phyloP scores from a whole-genome alignment of 2,113 vertebrate genomes.

The Theristicus caerulescens region DNA sequence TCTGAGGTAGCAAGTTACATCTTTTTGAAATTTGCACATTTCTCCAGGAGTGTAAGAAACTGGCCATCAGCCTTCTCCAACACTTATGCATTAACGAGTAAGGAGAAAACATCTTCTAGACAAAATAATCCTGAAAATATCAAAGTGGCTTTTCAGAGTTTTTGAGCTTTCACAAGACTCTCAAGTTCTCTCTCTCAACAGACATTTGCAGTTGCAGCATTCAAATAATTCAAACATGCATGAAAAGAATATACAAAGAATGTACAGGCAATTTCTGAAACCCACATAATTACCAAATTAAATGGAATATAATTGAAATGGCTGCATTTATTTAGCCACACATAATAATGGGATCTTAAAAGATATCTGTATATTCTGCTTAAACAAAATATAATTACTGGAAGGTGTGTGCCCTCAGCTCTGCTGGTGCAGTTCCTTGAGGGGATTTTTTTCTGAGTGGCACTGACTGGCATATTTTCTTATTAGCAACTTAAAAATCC shows the following conservation, averaged over 20 bases:
- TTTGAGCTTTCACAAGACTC: neutral
- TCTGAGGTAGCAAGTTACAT: neutral
- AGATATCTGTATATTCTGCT: neutral
- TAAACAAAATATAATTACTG: neutral
- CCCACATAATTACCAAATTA: neutral
- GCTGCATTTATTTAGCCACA: constrained; percentile 4
- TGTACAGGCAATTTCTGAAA: neutral
- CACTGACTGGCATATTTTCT: neutral
- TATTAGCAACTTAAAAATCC: neutral
- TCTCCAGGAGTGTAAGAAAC: neutral
- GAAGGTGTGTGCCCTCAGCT: neutral
- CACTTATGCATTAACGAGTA: neutral
- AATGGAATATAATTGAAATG: neutral
- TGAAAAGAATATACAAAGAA: neutral
- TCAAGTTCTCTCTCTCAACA: neutral
- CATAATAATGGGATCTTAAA: neutral
- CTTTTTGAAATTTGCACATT: neutral
- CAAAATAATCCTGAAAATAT: neutral
- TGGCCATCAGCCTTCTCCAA: neutral
- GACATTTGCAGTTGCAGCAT: neutral
- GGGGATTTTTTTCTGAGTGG: neutral
- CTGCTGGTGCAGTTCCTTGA: neutral
- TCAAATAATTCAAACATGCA: neutral
- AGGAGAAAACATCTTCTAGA: neutral
- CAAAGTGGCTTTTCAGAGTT: neutral